Evolutionary conservation across 2,888 invertebrate species (phyloP).

Genomic region (Orchesella flavescens): DNA sequence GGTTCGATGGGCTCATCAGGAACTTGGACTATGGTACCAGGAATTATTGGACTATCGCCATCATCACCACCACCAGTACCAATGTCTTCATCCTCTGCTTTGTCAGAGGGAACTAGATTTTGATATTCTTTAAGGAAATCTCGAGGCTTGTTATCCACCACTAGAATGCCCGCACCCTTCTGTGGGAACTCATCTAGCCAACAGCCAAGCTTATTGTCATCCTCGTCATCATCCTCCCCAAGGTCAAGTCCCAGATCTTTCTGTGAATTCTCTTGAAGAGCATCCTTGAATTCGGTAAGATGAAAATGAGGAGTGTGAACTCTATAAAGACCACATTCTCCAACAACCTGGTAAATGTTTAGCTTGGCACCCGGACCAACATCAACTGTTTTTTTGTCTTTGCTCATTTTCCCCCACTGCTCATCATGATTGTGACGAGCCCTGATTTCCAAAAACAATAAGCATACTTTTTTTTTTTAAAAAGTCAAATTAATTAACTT

Average conservation of each 20-base stretch:
- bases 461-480: no score
- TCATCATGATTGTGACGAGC: no score
- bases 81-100: background rate
- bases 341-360: slow-evolving; percentile 20
- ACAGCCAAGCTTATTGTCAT: background rate
- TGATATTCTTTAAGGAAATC: slow-evolving; percentile 6
- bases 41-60: background rate
- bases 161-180: background rate
- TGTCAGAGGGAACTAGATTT: background rate
- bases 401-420: slow-evolving; percentile 2
- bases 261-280: background rate
- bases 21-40: background rate
- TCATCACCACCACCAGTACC: background rate
- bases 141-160: background rate
- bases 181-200: background rate
- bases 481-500: no score
- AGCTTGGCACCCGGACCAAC: background rate
- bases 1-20: background rate
- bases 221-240: background rate
- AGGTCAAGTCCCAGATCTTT: background rate
- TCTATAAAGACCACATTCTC: slow-evolving; percentile 13
- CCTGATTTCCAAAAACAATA: no score
- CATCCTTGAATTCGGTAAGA: background rate
- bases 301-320: slow-evolving; percentile 1
- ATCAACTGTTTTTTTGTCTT: background rate